phyloP scores from a whole-genome alignment of 2,888 invertebrate genomes.

The Aphrophora alni region DNA sequence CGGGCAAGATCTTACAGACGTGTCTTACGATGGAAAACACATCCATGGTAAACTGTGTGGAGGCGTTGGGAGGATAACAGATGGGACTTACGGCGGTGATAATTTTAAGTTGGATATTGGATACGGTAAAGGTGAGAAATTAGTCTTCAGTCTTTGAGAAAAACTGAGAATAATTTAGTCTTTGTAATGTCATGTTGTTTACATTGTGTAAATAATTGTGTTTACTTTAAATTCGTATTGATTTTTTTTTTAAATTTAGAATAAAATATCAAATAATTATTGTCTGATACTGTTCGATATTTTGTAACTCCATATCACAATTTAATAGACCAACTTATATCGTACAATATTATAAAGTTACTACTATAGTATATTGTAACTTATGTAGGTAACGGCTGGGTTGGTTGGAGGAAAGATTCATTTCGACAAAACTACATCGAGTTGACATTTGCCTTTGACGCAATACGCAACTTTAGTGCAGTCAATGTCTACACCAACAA shows the following conservation, averaged over 20 bases:
- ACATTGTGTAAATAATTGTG: neutral
- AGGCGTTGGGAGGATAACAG: slow-evolving; percentile 73
- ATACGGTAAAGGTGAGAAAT: slow-evolving; percentile 62
- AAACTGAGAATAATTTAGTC: too few species aligned
- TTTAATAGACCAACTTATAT: too few species aligned
- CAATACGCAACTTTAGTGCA: slow-evolving; percentile 69
- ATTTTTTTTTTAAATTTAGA: too few species aligned
- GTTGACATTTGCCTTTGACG: slow-evolving; percentile 74
- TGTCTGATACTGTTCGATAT: too few species aligned
- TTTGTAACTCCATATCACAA: too few species aligned
- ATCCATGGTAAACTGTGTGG: slow-evolving; percentile 60
- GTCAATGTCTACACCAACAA: slow-evolving; percentile 75
- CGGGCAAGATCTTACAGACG: slow-evolving; percentile 63
- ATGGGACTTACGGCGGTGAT: slow-evolving; percentile 68
- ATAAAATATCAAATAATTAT: too few species aligned
- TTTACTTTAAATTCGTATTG: neutral
- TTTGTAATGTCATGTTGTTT: too few species aligned
- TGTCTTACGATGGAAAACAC: slow-evolving; percentile 69
- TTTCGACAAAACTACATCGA: slow-evolving; percentile 65
- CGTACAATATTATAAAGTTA: too few species aligned
- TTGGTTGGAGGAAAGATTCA: slow-evolving; percentile 73
- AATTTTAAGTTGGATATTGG: slow-evolving; percentile 67
- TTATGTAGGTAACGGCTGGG: slow-evolving; percentile 67
- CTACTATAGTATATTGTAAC: too few species aligned
- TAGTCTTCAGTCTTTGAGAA: too few species aligned